Conservation (phyloP, 2,113 vertebrate species). For the Romanogobio albipinnatus region DNA sequence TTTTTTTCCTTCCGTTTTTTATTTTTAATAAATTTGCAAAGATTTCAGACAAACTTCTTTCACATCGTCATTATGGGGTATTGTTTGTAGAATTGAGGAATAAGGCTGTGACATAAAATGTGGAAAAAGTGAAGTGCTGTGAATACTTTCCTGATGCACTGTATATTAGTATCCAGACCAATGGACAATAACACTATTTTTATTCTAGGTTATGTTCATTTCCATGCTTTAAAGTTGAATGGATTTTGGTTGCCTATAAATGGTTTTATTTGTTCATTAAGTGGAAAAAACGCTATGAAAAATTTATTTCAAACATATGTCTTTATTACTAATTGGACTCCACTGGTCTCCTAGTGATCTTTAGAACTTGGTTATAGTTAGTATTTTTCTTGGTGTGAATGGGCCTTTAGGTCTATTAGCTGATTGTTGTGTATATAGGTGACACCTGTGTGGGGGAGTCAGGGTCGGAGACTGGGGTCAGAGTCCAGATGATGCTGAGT, state of each 20-base stretch:
- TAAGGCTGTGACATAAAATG: too few relatives aligned
- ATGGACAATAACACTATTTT: too few relatives aligned
- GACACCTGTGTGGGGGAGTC: slow-evolving; percentile 73
- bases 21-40: too few relatives aligned
- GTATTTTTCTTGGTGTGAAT: neutral
- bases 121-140: too few relatives aligned
- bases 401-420: slow-evolving; percentile 41
- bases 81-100: too few relatives aligned
- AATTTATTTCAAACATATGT: neutral
- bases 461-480: slow-evolving; percentile 72
- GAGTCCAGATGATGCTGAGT: slow-evolving; percentile 83
- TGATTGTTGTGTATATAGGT: too few relatives aligned
- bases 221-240: neutral
- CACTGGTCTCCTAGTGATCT: neutral
- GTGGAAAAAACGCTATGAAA: neutral
- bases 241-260: neutral
- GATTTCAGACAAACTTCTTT: too few relatives aligned
- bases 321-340: neutral
- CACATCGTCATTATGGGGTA: too few relatives aligned
- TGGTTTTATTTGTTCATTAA: neutral
- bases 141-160: too few relatives aligned
- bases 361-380: neutral
- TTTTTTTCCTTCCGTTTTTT: too few relatives aligned
- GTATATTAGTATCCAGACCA: neutral
- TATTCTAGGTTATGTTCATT: too few relatives aligned